A percentile compares a stretch with the other conserved stretches of the same genome.
Evolutionary conservation across 1,140 invertebrate genomes (phyloP).

Genomic region (Diprion similis): DNA sequence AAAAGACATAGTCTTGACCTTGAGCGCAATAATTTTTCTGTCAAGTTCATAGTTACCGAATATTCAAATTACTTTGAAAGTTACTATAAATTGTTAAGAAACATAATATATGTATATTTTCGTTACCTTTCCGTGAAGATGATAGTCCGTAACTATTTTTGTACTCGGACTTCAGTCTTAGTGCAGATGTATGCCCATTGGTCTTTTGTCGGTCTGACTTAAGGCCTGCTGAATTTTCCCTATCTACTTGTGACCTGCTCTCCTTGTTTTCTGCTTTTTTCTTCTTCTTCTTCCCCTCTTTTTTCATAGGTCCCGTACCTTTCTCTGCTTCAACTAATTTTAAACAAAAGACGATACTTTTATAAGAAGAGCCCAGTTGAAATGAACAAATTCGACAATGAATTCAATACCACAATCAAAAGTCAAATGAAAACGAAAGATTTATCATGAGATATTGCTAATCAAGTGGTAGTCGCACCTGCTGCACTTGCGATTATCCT

Average conservation of each 20-base stretch:
- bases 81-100: background rate
- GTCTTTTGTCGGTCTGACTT: constrained; percentile 25
- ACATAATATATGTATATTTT: background rate
- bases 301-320: constrained; percentile 33
- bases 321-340: constrained; percentile 28
- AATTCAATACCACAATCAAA: constrained; percentile 3
- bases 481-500: constrained; percentile 35
- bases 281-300: constrained; percentile 49
- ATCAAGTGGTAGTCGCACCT: constrained; percentile 13
- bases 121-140: background rate
- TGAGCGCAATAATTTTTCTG: constrained; percentile 3
- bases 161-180: background rate
- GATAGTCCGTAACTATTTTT: constrained; percentile 3
- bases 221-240: constrained; percentile 24
- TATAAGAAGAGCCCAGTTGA: no score
- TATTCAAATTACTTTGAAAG: constrained; percentile 1
- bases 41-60: background rate
- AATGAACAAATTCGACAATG: background rate
- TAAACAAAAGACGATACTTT: no score
- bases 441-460: background rate
- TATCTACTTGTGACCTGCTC: constrained; percentile 33
- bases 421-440: background rate
- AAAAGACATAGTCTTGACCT: constrained; percentile 28
- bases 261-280: constrained; percentile 41
- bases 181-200: background rate